Conservation (phyloP, 1,140 invertebrate species). For the Lepidurus couesii region DNA sequence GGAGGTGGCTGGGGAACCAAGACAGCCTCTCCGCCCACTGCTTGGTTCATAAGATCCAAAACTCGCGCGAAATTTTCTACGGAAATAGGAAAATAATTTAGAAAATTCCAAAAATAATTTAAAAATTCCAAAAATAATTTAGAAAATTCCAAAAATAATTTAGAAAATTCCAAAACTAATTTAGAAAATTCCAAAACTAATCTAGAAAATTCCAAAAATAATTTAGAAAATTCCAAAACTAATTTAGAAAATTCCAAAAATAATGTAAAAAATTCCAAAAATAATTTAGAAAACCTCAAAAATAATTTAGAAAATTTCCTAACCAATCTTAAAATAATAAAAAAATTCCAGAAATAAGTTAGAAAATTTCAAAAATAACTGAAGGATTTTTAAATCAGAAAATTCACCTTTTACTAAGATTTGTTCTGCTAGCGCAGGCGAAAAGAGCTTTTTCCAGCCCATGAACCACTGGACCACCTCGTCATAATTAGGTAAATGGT, state of each 20-base stretch:
- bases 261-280: background rate
- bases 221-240: background rate
- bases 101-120: background rate
- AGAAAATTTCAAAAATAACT: background rate
- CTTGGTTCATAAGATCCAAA: slow-evolving; percentile 82
- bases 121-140: background rate
- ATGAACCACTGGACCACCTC: slow-evolving; percentile 82
- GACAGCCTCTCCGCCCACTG: slow-evolving; percentile 46
- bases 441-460: slow-evolving; percentile 77
- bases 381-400: background rate
- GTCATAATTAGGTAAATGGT: slow-evolving; percentile 70
- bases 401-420: slow-evolving; percentile 61
- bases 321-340: background rate
- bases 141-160: background rate
- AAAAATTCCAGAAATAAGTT: background rate
- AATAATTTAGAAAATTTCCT: background rate
- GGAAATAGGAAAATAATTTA: slow-evolving; percentile 39
- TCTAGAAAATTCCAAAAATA: background rate
- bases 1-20: slow-evolving; percentile 53
- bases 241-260: slow-evolving; percentile 9
- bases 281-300: background rate
- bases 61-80: slow-evolving; percentile 77
- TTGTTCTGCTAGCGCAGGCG: slow-evolving; percentile 59
- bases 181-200: background rate
- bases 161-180: background rate